Evolutionary conservation across 92 coral and sea anemone genomes (phyloP), one percentile per base, ranked within the genome.

Genomic region (Epizoanthus rinbou): DNA sequence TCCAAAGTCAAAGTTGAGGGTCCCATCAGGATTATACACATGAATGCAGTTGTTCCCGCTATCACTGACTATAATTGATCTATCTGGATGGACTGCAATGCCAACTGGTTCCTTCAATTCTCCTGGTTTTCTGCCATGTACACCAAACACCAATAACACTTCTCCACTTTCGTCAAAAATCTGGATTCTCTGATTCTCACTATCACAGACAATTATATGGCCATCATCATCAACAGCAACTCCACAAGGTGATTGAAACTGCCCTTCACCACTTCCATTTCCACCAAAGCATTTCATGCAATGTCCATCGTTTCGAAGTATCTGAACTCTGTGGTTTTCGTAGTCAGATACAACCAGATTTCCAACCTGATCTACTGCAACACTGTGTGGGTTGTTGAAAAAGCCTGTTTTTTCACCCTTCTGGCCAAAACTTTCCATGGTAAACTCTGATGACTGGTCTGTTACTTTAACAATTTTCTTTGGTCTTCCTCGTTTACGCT

Each of bases 1-100:
- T n/a, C 72, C 72, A 67, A 67, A 67, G 72, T 67, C 72, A 67
- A 67, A 67, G 47, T 67, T 67, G 18, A 67, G 41, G 39, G 72
- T 19, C 72, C 72, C 72, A 67, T 67, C 72, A 15, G 72, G 72
- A n/a, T 67, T 67, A 31, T 28, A 67, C 72, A 67, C 72, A 67
- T 67, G 72, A 67, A 67, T 31, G n/a, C 72, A 67, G 72, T 67
- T 33, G 50, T 67, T 67, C 19, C 19, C 11, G 3, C 18, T 6
- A 19, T 67, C 72, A 67, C 72, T 67, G 10, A 67, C 72, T 28
- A 67, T 67, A 67, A 67, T 4, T 9, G 72, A 67, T 15, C 31
- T 67, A 41, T 67, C 47, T 25, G 72, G 25, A 67, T 67, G 72
- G 21, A 67, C 25, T 67, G 72, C 22, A 41, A 67, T 67, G n/a